Evolutionary conservation across 2,888 invertebrate genomes (phyloP).

Genomic region (Epirrita christyi): DNA sequence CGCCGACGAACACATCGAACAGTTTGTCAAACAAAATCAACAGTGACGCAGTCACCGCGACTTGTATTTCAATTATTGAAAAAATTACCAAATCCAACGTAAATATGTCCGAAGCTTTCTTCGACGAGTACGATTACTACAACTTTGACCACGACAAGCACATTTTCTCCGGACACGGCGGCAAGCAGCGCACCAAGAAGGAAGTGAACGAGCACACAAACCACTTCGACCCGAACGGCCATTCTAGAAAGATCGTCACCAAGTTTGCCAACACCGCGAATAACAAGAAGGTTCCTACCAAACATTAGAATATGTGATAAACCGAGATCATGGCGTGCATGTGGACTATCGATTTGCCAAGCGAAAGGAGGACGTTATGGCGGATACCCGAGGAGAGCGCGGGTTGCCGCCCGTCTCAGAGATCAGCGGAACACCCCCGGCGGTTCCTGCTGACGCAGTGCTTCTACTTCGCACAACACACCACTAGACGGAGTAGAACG

Average conservation of each 20-base stretch:
- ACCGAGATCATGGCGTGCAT: constrained; percentile 70
- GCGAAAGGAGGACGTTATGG: constrained; percentile 75
- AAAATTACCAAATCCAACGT: constrained; percentile 46
- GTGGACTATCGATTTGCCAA: constrained; percentile 73
- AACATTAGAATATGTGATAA: constrained; percentile 54
- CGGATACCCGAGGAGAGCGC: constrained; percentile 72
- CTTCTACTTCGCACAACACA: constrained; percentile 67
- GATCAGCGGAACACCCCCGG: constrained; percentile 78
- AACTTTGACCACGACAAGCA: constrained; percentile 97
- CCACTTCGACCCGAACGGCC: constrained; percentile 96
- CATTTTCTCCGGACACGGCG: constrained; percentile 93
- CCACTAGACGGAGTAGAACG: constrained; percentile 52
- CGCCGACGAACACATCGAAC: constrained; percentile 49
- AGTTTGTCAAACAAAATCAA: constrained; percentile 62
- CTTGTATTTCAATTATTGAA: constrained; percentile 47
- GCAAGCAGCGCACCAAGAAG: constrained; percentile 95
- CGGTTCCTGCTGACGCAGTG: constrained; percentile 70
- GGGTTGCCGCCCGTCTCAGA: constrained; percentile 65
- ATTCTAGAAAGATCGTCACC: constrained; percentile 95
- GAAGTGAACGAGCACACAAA: constrained; percentile 95
- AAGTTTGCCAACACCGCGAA: constrained; percentile 94
- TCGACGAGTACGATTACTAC: constrained; percentile 97
- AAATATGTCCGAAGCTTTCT: constrained; percentile 93
- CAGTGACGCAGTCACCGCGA: constrained; percentile 59
- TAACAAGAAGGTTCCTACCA: constrained; percentile 87